A percentile compares a stretch with the other conserved stretches of the same genome.
phyloP scores from a whole-genome alignment of 1,140 invertebrate genomes.

The Aphidius ervi region DNA sequence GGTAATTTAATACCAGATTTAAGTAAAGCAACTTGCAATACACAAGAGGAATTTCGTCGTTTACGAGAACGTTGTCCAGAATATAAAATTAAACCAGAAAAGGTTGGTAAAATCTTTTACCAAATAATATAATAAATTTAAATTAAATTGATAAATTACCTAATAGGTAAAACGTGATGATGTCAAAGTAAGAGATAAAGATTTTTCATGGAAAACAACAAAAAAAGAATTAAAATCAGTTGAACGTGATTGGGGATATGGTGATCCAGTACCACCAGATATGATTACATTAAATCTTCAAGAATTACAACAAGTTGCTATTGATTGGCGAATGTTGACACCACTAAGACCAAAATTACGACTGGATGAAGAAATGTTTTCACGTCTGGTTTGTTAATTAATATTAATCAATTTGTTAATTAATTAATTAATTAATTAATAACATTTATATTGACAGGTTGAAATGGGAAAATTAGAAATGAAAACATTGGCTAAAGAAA shows the following conservation, averaged over 20 bases:
- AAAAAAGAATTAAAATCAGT: constrained; percentile 61
- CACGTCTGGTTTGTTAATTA: constrained; percentile 52
- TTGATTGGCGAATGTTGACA: constrained; percentile 91
- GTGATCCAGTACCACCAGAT: constrained; percentile 76
- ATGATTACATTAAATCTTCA: constrained; percentile 75
- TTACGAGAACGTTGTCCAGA: constrained; percentile 83
- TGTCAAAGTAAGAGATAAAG: constrained; percentile 50
- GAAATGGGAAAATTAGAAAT: constrained; percentile 75
- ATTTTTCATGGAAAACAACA: constrained; percentile 63
- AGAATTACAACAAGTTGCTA: constrained; percentile 79
- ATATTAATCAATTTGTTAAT: neutral
- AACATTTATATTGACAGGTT: constrained; percentile 43
- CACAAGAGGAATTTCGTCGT: constrained; percentile 75
- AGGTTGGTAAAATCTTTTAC: constrained; percentile 53
- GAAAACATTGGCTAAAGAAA: constrained; percentile 64
- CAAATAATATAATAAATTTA: neutral
- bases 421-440: neutral
- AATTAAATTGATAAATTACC: neutral
- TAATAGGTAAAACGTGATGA: constrained; percentile 51
- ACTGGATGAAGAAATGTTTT: constrained; percentile 83
- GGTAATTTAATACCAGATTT: constrained; percentile 77
- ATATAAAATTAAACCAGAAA: constrained; percentile 83
- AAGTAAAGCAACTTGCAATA: constrained; percentile 70
- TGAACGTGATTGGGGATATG: constrained; percentile 64
- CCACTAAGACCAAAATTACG: constrained; percentile 75